phyloP scores from a whole-genome alignment of 2,113 vertebrate genomes.

The Recurvirostra avosetta region DNA sequence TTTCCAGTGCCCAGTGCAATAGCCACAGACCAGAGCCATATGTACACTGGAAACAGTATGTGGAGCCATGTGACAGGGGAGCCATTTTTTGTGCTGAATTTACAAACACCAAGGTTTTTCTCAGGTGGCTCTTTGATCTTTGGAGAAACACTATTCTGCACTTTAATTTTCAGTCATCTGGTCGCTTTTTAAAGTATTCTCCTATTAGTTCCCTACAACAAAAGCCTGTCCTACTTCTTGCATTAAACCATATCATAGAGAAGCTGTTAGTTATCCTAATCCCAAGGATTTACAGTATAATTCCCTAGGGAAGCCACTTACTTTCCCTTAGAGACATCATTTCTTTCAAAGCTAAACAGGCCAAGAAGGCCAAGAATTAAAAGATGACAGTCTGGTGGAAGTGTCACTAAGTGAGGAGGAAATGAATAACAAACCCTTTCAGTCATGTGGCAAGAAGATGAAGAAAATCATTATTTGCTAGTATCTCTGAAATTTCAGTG shows the following conservation, averaged over 20 bases:
- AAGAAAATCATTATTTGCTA: not conserved
- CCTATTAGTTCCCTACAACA: not conserved
- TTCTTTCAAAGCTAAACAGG: not conserved
- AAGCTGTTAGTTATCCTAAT: not conserved
- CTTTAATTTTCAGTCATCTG: not conserved
- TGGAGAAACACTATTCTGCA: not conserved
- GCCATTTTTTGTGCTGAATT: not conserved
- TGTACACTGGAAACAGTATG: not conserved
- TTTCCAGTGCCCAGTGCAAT: not conserved
- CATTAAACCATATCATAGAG: not conserved
- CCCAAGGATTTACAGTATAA: not conserved
- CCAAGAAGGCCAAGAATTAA: not conserved
- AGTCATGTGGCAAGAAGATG: not conserved
- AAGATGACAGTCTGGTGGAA: not conserved
- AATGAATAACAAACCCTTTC: not conserved
- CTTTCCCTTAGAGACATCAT: not conserved
- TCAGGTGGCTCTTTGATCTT: not conserved
- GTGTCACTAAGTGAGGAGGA: not conserved
- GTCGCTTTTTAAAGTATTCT: not conserved
- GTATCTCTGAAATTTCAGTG: not conserved
- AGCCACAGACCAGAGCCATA: not conserved
- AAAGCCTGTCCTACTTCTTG: not conserved
- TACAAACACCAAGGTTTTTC: not conserved
- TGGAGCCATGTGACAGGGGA: not conserved
- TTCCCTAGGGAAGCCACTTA: not conserved